Evolutionary conservation across 2,113 vertebrate species (phyloP).

Genomic region (Ranitomeya variabilis): DNA sequence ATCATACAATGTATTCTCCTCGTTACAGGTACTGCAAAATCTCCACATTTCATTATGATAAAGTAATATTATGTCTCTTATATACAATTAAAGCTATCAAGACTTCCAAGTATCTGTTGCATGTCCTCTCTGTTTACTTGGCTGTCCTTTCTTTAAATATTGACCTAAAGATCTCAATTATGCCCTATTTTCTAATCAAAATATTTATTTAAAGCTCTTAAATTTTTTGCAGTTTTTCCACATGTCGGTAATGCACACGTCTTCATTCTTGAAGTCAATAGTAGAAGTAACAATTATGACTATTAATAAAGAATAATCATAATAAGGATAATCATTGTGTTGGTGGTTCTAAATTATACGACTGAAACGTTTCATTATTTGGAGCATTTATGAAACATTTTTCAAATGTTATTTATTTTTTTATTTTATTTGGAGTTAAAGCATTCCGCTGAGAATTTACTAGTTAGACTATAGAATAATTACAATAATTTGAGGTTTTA

Average conservation of each 20-base stretch:
- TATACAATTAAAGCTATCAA: neutral
- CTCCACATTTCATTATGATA: neutral
- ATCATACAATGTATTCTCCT: slow-evolving; percentile 41
- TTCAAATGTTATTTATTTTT: too few relatives aligned
- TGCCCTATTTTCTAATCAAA: neutral
- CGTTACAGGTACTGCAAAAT: slow-evolving; percentile 35
- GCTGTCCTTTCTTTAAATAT: neutral
- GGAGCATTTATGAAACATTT: too few relatives aligned
- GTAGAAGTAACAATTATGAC: neutral
- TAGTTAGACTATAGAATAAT: too few relatives aligned
- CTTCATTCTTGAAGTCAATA: neutral
- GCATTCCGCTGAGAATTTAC: too few relatives aligned
- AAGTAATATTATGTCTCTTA: neutral
- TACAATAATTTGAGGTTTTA: too few relatives aligned
- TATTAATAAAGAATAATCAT: too few relatives aligned
- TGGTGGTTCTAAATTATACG: neutral
- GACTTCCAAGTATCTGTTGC: neutral
- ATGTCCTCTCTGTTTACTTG: neutral
- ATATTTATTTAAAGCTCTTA: neutral
- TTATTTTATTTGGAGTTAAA: too few relatives aligned
- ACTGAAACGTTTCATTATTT: too few relatives aligned
- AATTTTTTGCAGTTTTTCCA: neutral
- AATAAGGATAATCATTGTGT: neutral
- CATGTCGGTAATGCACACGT: neutral
- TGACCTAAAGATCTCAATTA: neutral